A percentile compares a stretch with the other conserved stretches of the same genome.
phyloP scores from a whole-genome alignment of 1,140 invertebrate species.

The Homalodisca vitripennis region DNA sequence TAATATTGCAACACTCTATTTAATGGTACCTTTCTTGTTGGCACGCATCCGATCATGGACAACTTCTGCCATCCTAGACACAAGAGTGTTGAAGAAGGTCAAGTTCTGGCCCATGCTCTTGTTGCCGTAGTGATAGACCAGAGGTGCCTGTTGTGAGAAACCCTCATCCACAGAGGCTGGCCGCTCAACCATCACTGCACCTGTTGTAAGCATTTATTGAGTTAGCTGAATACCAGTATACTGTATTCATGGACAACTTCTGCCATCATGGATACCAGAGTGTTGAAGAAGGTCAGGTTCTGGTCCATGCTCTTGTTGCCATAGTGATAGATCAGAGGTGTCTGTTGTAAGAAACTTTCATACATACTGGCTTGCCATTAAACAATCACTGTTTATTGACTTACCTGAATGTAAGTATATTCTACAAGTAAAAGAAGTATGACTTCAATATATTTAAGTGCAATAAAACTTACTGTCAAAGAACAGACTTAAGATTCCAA shows the following conservation, averaged over 20 bases:
- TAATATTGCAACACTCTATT: too few species aligned
- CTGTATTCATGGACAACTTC: slow-evolving; percentile 84
- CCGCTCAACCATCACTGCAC: slow-evolving; percentile 85
- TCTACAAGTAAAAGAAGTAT: slow-evolving; percentile 81
- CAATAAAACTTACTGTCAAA: too few species aligned
- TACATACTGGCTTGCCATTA: slow-evolving; percentile 89
- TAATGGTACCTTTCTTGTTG: slow-evolving; percentile 76
- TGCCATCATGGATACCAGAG: slow-evolving; percentile 81
- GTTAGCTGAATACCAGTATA: too few species aligned
- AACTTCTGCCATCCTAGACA: slow-evolving; percentile 81
- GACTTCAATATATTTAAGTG: too few species aligned
- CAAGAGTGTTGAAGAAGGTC: slow-evolving; percentile 82
- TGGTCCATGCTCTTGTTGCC: slow-evolving; percentile 77
- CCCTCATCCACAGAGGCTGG: slow-evolving; percentile 91
- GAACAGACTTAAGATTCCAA: too few species aligned
- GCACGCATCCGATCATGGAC: slow-evolving; percentile 81
- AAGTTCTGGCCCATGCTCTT: slow-evolving; percentile 74
- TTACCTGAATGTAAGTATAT: too few species aligned
- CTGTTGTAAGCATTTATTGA: too few species aligned
- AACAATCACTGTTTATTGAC: slow-evolving; percentile 79
- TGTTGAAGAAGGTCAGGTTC: slow-evolving; percentile 85
- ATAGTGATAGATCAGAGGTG: slow-evolving; percentile 92
- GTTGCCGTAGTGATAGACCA: slow-evolving; percentile 95
- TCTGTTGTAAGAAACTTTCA: slow-evolving; percentile 89
- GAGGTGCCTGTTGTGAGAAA: slow-evolving; percentile 85